Evolutionary conservation across 2,113 vertebrate species (phyloP).

Genomic region (Cyprinodon brontotheroides): DNA sequence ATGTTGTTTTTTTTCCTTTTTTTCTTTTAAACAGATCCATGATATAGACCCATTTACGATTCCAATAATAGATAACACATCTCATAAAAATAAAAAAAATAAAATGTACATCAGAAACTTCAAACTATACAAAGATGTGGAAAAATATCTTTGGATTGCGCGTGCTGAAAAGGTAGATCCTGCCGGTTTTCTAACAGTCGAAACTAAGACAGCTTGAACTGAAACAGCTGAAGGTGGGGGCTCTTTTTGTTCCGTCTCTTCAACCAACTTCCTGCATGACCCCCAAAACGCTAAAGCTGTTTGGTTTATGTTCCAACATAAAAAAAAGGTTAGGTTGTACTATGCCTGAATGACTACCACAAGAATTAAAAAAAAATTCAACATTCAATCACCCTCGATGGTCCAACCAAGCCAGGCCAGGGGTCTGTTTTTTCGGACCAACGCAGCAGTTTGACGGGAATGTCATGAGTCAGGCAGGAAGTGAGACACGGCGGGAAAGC

Average conservation of each 20-base stretch:
- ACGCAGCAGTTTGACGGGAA: too few relatives aligned
- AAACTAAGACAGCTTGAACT: conserved; percentile 34
- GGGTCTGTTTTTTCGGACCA: too few relatives aligned
- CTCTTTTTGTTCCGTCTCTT: conserved; percentile 14
- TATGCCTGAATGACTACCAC: too few relatives aligned
- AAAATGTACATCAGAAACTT: conserved; percentile 70
- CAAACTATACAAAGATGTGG: conserved; percentile 74
- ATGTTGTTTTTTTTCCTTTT: conserved; percentile 14
- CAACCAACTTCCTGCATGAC: conserved; percentile 15
- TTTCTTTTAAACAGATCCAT: conserved; percentile 43
- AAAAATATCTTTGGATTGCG: conserved; percentile 85
- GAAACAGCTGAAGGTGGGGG: conserved; percentile 19
- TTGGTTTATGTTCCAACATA: too few relatives aligned
- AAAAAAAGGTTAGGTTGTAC: too few relatives aligned
- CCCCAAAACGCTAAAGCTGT: neutral
- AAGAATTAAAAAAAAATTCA: too few relatives aligned
- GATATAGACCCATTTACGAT: conserved; percentile 75
- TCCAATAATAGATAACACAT: conserved; percentile 61
- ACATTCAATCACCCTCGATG: too few relatives aligned
- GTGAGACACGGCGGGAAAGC: too few relatives aligned
- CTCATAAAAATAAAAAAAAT: conserved; percentile 54
- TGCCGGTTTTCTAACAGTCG: conserved; percentile 59
- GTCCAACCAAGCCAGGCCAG: too few relatives aligned
- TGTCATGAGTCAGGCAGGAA: too few relatives aligned
- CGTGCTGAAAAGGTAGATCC: conserved; percentile 77